Percentiles rank a stretch among this genome's conserved stretches.
Evolutionary conservation across 2,113 vertebrate genomes (phyloP).

Genomic region (Oreochromis niloticus): DNA sequence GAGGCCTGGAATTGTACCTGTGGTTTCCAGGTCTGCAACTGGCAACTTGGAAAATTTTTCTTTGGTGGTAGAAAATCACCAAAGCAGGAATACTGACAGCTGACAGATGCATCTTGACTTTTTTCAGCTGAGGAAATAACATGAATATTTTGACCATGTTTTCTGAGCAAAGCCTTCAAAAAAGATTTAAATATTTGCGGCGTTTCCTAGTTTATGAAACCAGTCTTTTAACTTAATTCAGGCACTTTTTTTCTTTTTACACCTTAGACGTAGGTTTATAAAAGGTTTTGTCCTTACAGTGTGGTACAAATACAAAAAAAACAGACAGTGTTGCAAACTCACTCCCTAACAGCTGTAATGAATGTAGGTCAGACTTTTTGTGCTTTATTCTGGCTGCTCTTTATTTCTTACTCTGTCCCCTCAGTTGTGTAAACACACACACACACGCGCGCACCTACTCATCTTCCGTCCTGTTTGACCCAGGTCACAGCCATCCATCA

Average conservation of each 20-base stretch:
- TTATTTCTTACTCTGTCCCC: neutral
- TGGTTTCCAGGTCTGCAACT: neutral
- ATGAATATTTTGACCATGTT: neutral
- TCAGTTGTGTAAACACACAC: neutral
- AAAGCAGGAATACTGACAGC: neutral
- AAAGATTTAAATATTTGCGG: neutral
- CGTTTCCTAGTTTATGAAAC: rapidly evolving
- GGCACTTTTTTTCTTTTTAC: neutral
- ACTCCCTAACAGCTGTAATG: neutral
- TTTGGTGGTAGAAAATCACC: neutral
- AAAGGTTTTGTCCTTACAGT: neutral
- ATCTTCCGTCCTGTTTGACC: neutral
- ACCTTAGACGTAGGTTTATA: neutral
- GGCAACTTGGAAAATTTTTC: rapidly evolving
- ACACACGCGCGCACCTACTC: neutral
- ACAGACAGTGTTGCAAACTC: neutral
- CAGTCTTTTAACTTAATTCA: neutral
- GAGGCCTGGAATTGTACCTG: neutral
- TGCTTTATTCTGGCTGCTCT: neutral
- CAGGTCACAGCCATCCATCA: neutral
- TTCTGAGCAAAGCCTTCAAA: neutral
- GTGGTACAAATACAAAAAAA: neutral
- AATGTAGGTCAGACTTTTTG: neutral
- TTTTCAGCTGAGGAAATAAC: neutral
- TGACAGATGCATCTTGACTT: neutral